Percentiles rank a stretch among this genome's conserved stretches.
Evolutionary conservation across 2,113 vertebrate genomes (phyloP).

Genomic region (Chloropsis cyanopogon): DNA sequence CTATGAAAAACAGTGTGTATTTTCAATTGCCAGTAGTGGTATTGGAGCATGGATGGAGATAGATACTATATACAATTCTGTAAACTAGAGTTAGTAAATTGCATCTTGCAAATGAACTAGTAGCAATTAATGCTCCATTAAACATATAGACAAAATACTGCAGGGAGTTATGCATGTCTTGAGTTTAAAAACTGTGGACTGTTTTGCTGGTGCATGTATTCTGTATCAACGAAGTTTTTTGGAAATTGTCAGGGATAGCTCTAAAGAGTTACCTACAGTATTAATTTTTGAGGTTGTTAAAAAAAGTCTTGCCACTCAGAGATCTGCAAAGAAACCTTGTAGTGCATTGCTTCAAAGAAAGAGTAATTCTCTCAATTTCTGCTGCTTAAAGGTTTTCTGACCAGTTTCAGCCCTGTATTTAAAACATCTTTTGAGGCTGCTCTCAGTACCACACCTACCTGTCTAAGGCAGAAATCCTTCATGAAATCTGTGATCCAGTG

Average conservation of each 20-base stretch:
- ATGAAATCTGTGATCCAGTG: not conserved
- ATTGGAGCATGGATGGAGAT: not conserved
- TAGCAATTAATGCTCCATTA: not conserved
- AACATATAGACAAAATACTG: not conserved
- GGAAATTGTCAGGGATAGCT: not conserved
- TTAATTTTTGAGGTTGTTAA: not conserved
- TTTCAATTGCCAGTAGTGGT: not conserved
- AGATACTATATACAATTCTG: not conserved
- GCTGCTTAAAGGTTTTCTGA: not conserved
- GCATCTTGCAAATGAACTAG: not conserved
- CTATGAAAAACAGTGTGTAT: not conserved
- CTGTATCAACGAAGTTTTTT: not conserved
- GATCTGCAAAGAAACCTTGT: not conserved
- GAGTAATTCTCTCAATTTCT: not conserved
- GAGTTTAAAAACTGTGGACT: not conserved
- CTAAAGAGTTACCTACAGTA: not conserved
- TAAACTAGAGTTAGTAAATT: not conserved
- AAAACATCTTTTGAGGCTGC: not conserved
- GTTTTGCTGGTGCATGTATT: not conserved
- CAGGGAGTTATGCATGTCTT: not conserved
- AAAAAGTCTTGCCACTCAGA: accelerated
- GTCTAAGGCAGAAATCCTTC: not conserved
- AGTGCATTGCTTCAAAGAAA: not conserved
- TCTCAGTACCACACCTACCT: accelerated
- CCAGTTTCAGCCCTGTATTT: accelerated